Evolutionary conservation across 2,797 vertebrate genomes (phyloP), one percentile per base, ranked within the genome.

Genomic region (Liparis tanakae): DNA sequence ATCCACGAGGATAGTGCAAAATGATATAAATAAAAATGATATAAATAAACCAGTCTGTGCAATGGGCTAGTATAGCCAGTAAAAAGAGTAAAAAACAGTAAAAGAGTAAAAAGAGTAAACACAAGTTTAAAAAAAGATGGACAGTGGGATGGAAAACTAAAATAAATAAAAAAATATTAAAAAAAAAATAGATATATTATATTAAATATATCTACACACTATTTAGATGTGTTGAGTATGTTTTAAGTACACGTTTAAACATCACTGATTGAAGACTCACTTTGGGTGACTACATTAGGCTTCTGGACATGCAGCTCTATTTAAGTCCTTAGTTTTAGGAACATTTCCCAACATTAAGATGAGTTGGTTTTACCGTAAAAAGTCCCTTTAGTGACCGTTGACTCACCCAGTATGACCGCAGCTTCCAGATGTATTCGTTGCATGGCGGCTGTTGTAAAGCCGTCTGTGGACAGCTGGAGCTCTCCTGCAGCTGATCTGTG

Each of bases 341-440:
- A 13, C 15, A 61, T 41, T 17, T 7, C 12, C 3, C 7, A 44
- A 50, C 2, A 0, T 58, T 18, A 25, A 22, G 2, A 71, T 53
- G 1, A 25, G 2, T 36, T 13, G 1, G 1, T 41, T 34, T 58
- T 17, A 30, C 18, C 54, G 1, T 59, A 12, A 66, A 50, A 61
- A 48, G 18, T 18, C 7, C n/a, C n/a, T 46, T 44, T 7, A 51
- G 10, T 5, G 0, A 33, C 8, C 8, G 1, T 30, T 36, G 13
- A 91, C 93, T 94, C 80, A 95, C 93, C 93, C 1, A 93, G 50
- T 30, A 91, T 8, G 44, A 91, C 25, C 6, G 67, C 82, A 22
- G 76, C 56, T 58, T 74, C 77, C 72, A 90, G 74, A 12, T 12
- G n/a, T 72, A 41, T 67, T 41, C 39, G 63, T 10, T 72, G 63